Evolutionary conservation across 1,140 invertebrate genomes (phyloP), one percentile per base, ranked within the genome.

Genomic region (Lepidurus couesii): DNA sequence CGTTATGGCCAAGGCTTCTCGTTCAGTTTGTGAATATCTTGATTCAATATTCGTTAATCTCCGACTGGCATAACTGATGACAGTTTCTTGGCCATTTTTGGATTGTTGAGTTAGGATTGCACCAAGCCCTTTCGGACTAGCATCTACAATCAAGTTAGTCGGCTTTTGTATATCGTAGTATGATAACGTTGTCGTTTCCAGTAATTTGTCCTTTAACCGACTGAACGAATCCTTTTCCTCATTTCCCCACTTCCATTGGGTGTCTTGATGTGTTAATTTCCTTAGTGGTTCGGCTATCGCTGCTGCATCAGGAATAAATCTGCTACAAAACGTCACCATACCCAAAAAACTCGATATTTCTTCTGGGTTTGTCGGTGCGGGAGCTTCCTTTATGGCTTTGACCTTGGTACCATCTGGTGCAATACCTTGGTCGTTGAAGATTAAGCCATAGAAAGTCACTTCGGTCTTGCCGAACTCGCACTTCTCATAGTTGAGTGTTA

Each of bases 1-100:
- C 11, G 80, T 75, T 42, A 82, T 77, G n/a, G 81, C 80, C 1
- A 86, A 76, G 42, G 82, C 81, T 81, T 87, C 86, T 78, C 84
- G 83, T 79, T 87, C 86, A 21, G 84, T 85, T 79, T 86, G 84
- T 7, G 82, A 86, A 79, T 86, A 86, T 42, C 83, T 47, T 75
- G 80, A 81, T 82, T 86, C 83, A n/a, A 82, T 77, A 21, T 82
- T 81, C 7, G 84, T 83, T 42, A 86, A 80, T 42, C 82, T 83
- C 81, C 84, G 84, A 77, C 84, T 84, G 7, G 82, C 84, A 81
- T 83, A 87, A 10, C 83, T 82, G 45, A 87, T 84, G 16, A 81
- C 75, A 9, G 77, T 75, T 78, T 81, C 78, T 10, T 77, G 78
- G 34, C 80, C 80, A 16, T 80, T 73, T 9, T 80, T 80, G 47